These are phyloP conservation scores for Pionites leucogaster DNA, from an alignment of 2,113 vertebrate genomes.

Conservation along the genomic window DNA sequence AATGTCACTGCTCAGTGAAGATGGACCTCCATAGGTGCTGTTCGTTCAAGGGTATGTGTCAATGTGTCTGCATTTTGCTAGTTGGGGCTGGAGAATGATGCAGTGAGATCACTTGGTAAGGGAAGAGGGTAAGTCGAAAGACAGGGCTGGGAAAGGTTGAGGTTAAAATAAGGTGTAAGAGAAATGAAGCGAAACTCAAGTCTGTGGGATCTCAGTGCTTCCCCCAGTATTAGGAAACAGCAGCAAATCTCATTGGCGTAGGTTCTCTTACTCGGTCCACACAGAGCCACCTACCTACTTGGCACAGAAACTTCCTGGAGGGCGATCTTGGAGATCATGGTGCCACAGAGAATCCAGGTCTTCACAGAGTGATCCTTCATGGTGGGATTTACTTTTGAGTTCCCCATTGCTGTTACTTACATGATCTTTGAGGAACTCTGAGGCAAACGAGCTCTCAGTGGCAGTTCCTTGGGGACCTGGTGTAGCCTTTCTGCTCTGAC, in stretches of 20 bases:
- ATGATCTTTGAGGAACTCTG: neutral
- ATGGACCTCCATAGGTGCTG: fast-evolving
- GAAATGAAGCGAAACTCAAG: neutral
- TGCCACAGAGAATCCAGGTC: neutral
- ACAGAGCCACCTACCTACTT: neutral
- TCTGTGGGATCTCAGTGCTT: neutral
- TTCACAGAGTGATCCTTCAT: neutral
- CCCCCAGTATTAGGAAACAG: neutral
- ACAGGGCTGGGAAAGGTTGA: neutral
- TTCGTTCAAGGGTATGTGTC: neutral
- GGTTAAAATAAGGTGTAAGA: neutral
- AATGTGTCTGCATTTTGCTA: neutral
- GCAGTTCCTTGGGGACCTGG: neutral
- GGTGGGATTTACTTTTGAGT: neutral
- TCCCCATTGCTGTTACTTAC: neutral
- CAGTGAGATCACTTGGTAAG: neutral
- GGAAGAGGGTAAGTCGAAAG: neutral
- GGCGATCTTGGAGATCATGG: fast-evolving
- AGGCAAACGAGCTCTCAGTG: neutral
- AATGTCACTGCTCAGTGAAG: neutral
- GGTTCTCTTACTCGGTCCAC: neutral
- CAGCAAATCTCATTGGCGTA: neutral
- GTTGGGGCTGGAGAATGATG: neutral
- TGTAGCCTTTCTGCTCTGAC: neutral
- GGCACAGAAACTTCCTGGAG: neutral